Base-by-base conservation (phyloP, 53 echinoderm and acorn worm species). In the Holothuria scabra region DNA sequence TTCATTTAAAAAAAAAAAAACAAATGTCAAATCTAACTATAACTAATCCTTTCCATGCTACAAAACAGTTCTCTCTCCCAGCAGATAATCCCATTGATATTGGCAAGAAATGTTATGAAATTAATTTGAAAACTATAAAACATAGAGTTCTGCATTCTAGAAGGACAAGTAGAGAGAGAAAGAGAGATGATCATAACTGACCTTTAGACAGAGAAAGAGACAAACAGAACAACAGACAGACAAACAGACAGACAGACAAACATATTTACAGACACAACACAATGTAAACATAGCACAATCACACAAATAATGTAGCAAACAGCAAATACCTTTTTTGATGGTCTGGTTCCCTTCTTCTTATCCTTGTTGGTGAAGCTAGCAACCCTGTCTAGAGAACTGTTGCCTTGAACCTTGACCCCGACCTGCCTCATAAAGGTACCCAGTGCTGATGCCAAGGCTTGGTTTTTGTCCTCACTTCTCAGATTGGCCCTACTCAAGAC, bases 341-440 rank as follows among this genome's bases (percentile, higher is more conserved):
- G 86, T 48, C 81, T 86, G 2, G 55, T 12, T 24, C 46, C 14
- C 0, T 59, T 74, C 84, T 89, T 84, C 64, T 89, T 90, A 28
- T 95, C 95, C 33, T 85, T 88, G 62, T 81, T 87, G 33, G 93
- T 91, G 67, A 96, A 96, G 84, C 93, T 94, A 25, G 93, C 92
- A 26, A 90, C 87, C 56, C 96, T 83, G 56, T 96, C 96, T 16
- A 96, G 67, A 55, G 93, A 72, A 74, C 88, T 88, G 79, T 91
- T 93, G 30, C 86, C 85, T 34, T 85, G 84, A 41, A 90, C 89
- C 65, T 86, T 90, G n/a, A 96, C 96, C 22, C 96, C 96, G 12
- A 84, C 88, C 38, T 94, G 93, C 79, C 91, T 93, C 90, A 96
- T 87, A 81, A 96, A 96, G 63, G 96, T 96, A 20, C 85, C 92